These are phyloP conservation scores for Ctenoplectra terminalis DNA, from an alignment of 1,140 invertebrate species.

Conservation along the genomic window DNA sequence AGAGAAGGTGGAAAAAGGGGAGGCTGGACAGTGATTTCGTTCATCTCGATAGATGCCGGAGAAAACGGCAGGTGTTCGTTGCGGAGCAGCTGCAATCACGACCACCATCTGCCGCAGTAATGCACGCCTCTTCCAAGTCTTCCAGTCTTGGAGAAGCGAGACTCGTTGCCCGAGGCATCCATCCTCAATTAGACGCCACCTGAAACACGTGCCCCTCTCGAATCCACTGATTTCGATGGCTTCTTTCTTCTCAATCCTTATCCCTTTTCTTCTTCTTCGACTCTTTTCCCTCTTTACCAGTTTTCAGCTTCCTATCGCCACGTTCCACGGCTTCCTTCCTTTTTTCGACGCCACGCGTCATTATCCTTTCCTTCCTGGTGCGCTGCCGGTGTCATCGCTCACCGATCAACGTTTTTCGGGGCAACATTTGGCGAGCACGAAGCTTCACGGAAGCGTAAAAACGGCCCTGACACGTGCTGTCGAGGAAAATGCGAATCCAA, in stretches of 20 bases:
- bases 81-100: slow-evolving; percentile 73
- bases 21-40: slow-evolving; percentile 66
- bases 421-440: slow-evolving; percentile 67
- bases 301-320: neutral
- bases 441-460: slow-evolving; percentile 38
- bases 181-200: slow-evolving; percentile 69
- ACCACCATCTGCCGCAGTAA: slow-evolving; percentile 73
- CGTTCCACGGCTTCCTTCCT: slow-evolving; percentile 13
- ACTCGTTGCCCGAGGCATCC: slow-evolving; percentile 49
- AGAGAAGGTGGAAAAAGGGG: slow-evolving; percentile 17
- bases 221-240: slow-evolving; percentile 57
- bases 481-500: slow-evolving; percentile 26
- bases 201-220: slow-evolving; percentile 72
- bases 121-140: slow-evolving; percentile 61
- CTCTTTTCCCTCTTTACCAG: neutral
- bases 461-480: slow-evolving; percentile 10
- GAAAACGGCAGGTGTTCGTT: slow-evolving; percentile 71
- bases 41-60: slow-evolving; percentile 61
- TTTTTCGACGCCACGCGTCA: slow-evolving; percentile 23
- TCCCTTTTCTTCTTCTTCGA: neutral
- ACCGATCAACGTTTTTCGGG: slow-evolving; percentile 54
- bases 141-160: slow-evolving; percentile 51
- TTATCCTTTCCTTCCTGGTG: slow-evolving; percentile 49
- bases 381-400: slow-evolving; percentile 30
- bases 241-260: slow-evolving; percentile 34